phyloP scores from a whole-genome alignment of 2,888 invertebrate genomes.

The Agrotis puta region DNA sequence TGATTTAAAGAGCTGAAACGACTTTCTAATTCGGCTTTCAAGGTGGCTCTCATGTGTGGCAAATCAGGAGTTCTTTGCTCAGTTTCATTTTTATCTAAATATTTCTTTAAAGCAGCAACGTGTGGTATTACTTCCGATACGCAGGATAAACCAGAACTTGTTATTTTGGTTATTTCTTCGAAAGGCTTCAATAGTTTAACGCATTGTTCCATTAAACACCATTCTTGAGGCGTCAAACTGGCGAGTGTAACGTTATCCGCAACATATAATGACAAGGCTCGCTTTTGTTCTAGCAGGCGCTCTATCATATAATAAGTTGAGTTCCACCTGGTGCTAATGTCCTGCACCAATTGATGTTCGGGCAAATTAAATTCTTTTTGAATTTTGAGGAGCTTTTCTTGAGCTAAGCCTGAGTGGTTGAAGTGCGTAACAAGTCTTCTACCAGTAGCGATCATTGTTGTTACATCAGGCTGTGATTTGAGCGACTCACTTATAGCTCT shows the following conservation, averaged over 20 bases:
- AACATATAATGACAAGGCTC: constrained; percentile 7
- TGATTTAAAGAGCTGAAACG: constrained; percentile 1
- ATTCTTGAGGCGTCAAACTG: constrained; percentile 55
- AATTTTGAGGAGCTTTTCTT: constrained; percentile 12
- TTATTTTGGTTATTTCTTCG: constrained; percentile 67
- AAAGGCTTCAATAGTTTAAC: constrained; percentile 64
- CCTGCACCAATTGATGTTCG: constrained; percentile 12
- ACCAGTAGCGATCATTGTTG: constrained; percentile 9
- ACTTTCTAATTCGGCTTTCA: neutral
- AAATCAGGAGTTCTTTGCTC: constrained; percentile 1
- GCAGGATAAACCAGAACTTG: constrained; percentile 63
- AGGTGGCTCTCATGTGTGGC: neutral
- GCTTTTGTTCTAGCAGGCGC: constrained; percentile 19
- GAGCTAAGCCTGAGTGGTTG: constrained; percentile 10
- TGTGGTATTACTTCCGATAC: constrained; percentile 65
- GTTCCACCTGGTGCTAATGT: constrained; percentile 18
- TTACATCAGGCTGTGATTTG: constrained; percentile 7
- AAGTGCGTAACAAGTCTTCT: constrained; percentile 17
- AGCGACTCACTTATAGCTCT: constrained; percentile 3
- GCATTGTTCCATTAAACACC: constrained; percentile 63
- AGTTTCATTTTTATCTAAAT: constrained; percentile 8
- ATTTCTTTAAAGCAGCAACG: constrained; percentile 11
- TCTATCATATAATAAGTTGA: constrained; percentile 15
- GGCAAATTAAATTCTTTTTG: constrained; percentile 15
- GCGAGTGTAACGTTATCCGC: constrained; percentile 23